Base-by-base conservation (phyloP, 2,888 invertebrate genomes). In the Dryadula phaetusa region DNA sequence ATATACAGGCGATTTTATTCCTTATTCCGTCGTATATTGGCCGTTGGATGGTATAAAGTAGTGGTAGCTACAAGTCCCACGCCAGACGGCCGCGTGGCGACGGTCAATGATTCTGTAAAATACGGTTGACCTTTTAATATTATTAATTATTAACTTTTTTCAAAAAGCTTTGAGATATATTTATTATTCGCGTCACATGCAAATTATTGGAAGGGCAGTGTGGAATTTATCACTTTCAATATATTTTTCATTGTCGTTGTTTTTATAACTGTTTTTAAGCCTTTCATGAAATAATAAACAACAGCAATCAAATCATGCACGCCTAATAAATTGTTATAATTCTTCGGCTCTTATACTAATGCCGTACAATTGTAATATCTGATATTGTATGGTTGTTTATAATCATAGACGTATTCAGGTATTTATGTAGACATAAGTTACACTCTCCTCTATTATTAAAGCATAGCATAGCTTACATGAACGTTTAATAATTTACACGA, bases 61-160 rank as follows among this genome's bases (percentile, higher is more conserved):
- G 70, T 72, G 72, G 73, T 75, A 56, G 62, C 69, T 64, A 64
- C 32, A 37, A 64, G 75, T 83, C 83, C 80, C 83, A 82, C 83
- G 81, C 78, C 75, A 75, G 72, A 76, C 78, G 77, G 79, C 74
- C 77, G 76, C 73, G 73, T 70, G 72, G 72, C 81, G 76, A 78
- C 84, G 84, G 85, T 82, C 85, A 85, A 82, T 82, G 83, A 69
- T 78, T 77, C 65, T 63, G 46, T 70, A 71, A 69, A 64, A 70
- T 65, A 71, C 65, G 53, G 40, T 37, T 25, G 46, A 62, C 6
- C 20, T 66, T 61, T 42, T 64, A 40, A 34, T 37, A 46, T 56
- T 52, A 63, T 52, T 25, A 63, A 67, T 32, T 32, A 32, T 32
- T 32, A 32, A 28, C 12, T 40, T 3, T 16, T 22, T 44, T 28